phyloP scores from a whole-genome alignment of 2,888 invertebrate species.

The Laothoe populi region DNA sequence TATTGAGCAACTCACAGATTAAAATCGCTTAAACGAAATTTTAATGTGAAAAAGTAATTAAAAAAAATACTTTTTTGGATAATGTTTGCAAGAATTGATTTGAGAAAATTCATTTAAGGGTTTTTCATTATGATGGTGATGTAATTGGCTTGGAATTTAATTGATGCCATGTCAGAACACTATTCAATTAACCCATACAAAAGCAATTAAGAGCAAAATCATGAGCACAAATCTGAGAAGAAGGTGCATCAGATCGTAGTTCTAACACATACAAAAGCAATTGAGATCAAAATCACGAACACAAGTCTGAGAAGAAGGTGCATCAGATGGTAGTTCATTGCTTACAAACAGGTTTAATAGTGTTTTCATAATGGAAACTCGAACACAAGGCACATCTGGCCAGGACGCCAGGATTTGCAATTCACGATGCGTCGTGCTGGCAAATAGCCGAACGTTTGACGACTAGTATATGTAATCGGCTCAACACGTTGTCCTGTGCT shows the following conservation, averaged over 20 bases:
- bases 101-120: no score
- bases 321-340: conserved; percentile 2
- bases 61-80: neutral
- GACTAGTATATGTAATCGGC: conserved; percentile 54
- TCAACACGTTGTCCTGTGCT: conserved; percentile 53
- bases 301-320: neutral
- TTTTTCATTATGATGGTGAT: no score
- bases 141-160: no score
- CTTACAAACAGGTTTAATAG: conserved; percentile 5
- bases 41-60: neutral
- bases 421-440: conserved; percentile 54
- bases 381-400: conserved; percentile 3
- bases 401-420: conserved; percentile 51
- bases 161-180: no score
- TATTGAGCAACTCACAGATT: conserved; percentile 8
- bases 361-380: conserved; percentile 17
- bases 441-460: conserved; percentile 55
- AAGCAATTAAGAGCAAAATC: neutral
- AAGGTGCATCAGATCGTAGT: neutral
- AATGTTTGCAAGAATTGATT: neutral
- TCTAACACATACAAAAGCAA: neutral
- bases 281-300: neutral
- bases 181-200: neutral
- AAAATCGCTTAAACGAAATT: conserved; percentile 8
- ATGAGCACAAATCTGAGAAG: neutral